Percentiles rank a stretch among this genome's conserved stretches.
Conservation (phyloP, 2,113 vertebrate genomes). For the Ophthalmolycus amberensis region DNA sequence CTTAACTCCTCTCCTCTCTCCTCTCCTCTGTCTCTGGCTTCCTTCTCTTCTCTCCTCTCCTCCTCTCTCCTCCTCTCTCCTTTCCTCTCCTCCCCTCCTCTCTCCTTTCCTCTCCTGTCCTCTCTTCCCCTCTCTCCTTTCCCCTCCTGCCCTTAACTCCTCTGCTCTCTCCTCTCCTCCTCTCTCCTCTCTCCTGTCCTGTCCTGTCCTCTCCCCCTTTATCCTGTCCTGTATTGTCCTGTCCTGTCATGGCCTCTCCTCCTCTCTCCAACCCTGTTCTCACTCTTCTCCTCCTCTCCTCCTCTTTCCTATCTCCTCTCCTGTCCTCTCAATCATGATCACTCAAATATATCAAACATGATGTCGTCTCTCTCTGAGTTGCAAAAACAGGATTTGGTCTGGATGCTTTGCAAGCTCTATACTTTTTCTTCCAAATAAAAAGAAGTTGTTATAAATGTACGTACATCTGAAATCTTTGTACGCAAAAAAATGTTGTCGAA, state of each 20-base stretch:
- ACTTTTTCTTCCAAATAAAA: not conserved
- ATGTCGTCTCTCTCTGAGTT: not conserved
- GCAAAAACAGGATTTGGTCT: not conserved
- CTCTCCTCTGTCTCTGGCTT: too few species aligned
- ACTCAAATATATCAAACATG: not conserved
- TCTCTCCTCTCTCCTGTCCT: too few species aligned
- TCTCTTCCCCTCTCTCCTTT: too few species aligned
- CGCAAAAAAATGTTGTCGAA: not conserved
- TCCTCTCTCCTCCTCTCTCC: not conserved
- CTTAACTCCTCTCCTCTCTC: not conserved
- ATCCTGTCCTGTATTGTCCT: not conserved
- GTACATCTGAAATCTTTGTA: not conserved
- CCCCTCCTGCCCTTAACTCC: too few species aligned
- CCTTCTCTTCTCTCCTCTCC: too few species aligned
- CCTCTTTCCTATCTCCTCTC: not conserved
- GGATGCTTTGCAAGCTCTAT: not conserved
- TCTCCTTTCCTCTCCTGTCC: not conserved
- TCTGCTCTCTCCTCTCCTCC: not conserved
- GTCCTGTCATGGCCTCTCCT: not conserved
- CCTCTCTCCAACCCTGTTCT: not conserved
- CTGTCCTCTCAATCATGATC: not conserved
- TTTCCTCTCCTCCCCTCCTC: too few species aligned
- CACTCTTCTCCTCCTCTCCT: not conserved
- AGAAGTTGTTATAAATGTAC: not conserved
- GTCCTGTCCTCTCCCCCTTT: not conserved